These are phyloP conservation scores for Microcebus murinus DNA, from an alignment of 2,113 vertebrate species.

Conservation along the genomic window DNA sequence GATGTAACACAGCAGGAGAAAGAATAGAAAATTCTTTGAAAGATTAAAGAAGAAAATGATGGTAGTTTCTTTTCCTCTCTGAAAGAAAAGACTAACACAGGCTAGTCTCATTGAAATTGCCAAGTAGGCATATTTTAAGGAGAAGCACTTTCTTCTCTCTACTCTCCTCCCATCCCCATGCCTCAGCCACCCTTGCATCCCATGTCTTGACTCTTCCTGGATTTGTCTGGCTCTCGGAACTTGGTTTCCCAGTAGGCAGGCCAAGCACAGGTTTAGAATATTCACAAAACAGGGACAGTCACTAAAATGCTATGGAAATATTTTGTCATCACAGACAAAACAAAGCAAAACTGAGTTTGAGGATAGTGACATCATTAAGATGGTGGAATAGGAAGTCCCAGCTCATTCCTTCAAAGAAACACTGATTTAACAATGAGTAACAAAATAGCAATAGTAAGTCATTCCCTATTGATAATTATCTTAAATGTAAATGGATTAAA, in stretches of 20 bases:
- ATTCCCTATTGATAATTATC: background rate
- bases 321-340: slow-evolving; percentile 19
- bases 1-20: background rate
- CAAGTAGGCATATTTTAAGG: background rate
- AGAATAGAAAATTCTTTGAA: background rate
- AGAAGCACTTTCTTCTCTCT: background rate
- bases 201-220: background rate
- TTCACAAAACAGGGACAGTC: background rate
- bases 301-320: background rate
- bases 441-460: background rate
- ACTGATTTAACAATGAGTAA: background rate
- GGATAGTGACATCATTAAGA: background rate
- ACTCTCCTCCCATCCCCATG: background rate
- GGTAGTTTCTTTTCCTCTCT: slow-evolving; percentile 17
- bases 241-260: background rate
- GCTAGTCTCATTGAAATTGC: slow-evolving; percentile 1
- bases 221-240: background rate
- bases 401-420: background rate
- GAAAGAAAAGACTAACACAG: background rate
- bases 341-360: background rate
- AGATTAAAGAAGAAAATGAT: background rate
- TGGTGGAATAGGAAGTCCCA: background rate
- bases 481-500: background rate
- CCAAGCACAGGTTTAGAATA: background rate
- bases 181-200: background rate